Percentiles rank a stretch among this genome's conserved stretches.
Conservation (phyloP, 1,140 invertebrate genomes). For the Scaptomyza hsui region DNA sequence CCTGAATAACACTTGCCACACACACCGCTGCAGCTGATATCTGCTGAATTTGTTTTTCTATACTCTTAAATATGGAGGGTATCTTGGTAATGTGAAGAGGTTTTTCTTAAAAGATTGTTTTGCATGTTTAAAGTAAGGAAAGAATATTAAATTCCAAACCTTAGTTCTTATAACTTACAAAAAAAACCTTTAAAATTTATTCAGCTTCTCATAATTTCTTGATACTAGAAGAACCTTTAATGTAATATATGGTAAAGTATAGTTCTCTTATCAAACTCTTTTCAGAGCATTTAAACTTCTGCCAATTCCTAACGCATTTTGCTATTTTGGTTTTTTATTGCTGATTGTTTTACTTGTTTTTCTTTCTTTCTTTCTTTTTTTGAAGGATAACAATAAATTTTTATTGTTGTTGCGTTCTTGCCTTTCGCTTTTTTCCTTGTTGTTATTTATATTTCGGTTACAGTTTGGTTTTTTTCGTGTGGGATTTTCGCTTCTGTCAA, state of each 20-base stretch:
- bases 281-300: slow-evolving; percentile 10
- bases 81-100: neutral
- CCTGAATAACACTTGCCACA: slow-evolving; percentile 54
- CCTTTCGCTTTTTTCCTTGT: slow-evolving; percentile 42
- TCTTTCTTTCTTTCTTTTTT: neutral
- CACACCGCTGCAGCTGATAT: slow-evolving; percentile 12
- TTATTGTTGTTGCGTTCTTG: slow-evolving; percentile 65
- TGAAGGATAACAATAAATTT: slow-evolving; percentile 77
- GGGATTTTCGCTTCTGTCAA: slow-evolving; percentile 26
- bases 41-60: slow-evolving; percentile 14
- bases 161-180: too few relatives aligned
- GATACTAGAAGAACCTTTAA: too few relatives aligned
- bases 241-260: too few relatives aligned
- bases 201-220: too few relatives aligned
- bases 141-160: too few relatives aligned
- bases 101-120: too few relatives aligned
- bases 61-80: neutral
- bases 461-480: slow-evolving; percentile 15
- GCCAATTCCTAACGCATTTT: neutral
- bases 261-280: too few relatives aligned
- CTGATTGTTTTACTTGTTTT: slow-evolving; percentile 76
- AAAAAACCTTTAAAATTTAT: too few relatives aligned
- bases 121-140: too few relatives aligned
- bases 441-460: slow-evolving; percentile 54
- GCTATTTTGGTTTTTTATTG: slow-evolving; percentile 68